phyloP scores from a whole-genome alignment of 2,113 vertebrate species.

The Gymnogyps californianus region DNA sequence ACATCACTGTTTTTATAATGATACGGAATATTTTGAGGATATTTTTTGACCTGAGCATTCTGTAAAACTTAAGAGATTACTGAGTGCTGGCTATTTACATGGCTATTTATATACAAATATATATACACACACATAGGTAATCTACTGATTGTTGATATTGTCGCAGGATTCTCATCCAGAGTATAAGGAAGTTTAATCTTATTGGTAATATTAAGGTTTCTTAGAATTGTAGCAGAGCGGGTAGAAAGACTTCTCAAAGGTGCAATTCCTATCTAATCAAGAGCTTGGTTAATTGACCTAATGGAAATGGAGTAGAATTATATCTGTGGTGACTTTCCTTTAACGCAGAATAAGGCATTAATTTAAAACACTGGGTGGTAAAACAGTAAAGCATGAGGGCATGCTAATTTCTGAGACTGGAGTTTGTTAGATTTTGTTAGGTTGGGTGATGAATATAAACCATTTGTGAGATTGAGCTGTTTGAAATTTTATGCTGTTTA shows the following conservation, averaged over 20 bases:
- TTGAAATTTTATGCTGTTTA: background rate
- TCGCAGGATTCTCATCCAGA: background rate
- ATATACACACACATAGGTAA: background rate
- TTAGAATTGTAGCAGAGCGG: background rate
- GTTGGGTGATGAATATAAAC: background rate
- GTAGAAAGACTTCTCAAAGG: background rate
- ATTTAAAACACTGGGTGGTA: background rate
- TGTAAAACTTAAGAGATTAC: background rate
- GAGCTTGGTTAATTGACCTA: background rate
- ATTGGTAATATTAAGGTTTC: background rate
- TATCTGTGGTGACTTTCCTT: background rate
- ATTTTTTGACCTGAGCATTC: background rate
- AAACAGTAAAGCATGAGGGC: background rate
- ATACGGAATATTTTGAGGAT: background rate
- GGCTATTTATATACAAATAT: too few relatives aligned
- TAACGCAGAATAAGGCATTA: background rate
- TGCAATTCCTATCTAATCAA: background rate
- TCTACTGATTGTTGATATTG: background rate
- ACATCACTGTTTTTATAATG: background rate
- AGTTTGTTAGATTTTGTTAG: background rate
- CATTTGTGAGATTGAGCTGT: background rate
- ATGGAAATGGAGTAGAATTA: background rate
- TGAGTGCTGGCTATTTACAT: background rate
- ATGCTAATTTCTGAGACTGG: background rate
- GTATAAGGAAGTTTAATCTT: background rate